Conservation (phyloP, 37 sponge, comb jelly and placozoan species). For the Halichondria panicea region DNA sequence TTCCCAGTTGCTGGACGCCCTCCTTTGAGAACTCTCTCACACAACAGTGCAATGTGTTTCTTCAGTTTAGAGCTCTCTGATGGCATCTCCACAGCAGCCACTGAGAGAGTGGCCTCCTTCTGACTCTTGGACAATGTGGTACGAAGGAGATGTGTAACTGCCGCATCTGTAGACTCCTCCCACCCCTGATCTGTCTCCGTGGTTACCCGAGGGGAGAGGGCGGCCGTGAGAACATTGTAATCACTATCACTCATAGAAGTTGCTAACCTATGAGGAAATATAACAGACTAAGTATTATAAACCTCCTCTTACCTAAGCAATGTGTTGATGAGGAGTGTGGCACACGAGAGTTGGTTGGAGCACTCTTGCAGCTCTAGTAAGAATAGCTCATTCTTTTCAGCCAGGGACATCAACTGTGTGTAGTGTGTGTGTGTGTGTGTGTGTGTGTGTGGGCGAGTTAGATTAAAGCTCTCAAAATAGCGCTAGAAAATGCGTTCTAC, state of each 20-base stretch:
- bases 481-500: too few species aligned
- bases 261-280: conserved; percentile 6
- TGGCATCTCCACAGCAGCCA: conserved; percentile 52
- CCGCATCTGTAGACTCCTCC: conserved; percentile 71
- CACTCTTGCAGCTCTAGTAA: conserved; percentile 45
- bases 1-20: conserved; percentile 29
- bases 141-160: conserved; percentile 73
- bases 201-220: conserved; percentile 10
- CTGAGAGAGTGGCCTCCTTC: not conserved
- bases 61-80: conserved; percentile 80
- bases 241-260: conserved; percentile 30
- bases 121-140: conserved; percentile 78
- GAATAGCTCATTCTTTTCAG: conserved; percentile 64
- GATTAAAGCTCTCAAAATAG: too few species aligned
- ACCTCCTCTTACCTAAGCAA: conserved; percentile 50
- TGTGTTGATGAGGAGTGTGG: conserved; percentile 57
- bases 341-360: conserved; percentile 68
- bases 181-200: conserved; percentile 54
- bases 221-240: conserved; percentile 3
- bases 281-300: not conserved
- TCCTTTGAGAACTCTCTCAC: conserved; percentile 84
- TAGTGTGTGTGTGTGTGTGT: too few species aligned
- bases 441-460: too few species aligned
- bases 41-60: conserved; percentile 90
- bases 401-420: conserved; percentile 87